phyloP scores from a whole-genome alignment of 2,888 invertebrate genomes.

The Drymonia ruficornis region DNA sequence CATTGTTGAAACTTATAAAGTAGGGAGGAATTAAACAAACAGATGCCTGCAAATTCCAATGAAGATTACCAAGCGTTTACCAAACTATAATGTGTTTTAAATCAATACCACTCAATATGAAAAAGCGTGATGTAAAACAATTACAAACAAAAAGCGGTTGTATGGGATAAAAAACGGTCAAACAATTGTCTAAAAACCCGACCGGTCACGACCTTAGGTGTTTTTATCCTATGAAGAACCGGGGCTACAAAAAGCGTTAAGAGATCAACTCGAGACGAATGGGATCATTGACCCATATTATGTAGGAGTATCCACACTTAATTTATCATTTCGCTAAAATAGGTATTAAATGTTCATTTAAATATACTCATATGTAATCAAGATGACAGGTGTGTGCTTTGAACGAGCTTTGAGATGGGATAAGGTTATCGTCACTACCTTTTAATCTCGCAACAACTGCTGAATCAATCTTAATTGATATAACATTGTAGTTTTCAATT shows the following conservation, averaged over 20 bases:
- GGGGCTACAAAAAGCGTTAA: conserved; percentile 17
- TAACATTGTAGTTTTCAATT: no score
- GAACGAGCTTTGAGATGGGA: background rate
- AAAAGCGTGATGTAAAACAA: background rate
- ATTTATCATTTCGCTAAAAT: background rate
- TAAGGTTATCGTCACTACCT: no score
- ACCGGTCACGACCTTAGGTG: conserved; percentile 27
- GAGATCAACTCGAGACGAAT: conserved; percentile 21
- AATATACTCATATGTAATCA: background rate
- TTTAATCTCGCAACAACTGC: no score
- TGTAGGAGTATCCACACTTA: background rate
- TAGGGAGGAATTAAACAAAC: background rate
- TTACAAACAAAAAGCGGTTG: background rate
- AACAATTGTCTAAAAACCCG: conserved; percentile 24
- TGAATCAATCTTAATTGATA: no score
- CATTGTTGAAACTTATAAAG: no score
- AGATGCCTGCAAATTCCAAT: background rate
- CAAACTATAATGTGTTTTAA: background rate
- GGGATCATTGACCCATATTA: conserved; percentile 43
- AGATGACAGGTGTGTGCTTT: background rate
- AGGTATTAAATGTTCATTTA: background rate
- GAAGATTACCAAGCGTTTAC: background rate
- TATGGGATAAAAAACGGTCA: conserved; percentile 11
- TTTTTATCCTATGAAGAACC: conserved; percentile 27
- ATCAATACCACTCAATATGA: background rate